Evolutionary conservation across 2,888 invertebrate species (phyloP).

Genomic region (Catocala sponsa): DNA sequence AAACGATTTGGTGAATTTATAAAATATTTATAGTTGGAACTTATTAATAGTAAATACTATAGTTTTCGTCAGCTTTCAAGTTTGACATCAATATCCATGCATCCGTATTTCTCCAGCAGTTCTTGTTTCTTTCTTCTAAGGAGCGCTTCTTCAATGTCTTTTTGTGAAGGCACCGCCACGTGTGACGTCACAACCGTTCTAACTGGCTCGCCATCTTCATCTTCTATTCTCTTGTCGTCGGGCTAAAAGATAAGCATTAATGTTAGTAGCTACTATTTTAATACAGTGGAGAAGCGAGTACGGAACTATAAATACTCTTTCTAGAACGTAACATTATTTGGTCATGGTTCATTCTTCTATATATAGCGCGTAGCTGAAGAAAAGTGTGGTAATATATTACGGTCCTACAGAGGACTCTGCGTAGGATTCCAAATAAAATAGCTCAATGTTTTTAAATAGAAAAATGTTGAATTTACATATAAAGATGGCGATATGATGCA

Average conservation of each 20-base stretch:
- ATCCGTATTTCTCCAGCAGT: conserved; percentile 94
- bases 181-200: conserved; percentile 83
- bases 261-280: no score
- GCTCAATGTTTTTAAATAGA: no score
- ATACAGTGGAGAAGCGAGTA: no score
- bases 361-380: no score
- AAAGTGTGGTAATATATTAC: no score
- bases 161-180: conserved; percentile 97
- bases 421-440: no score
- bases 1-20: neutral
- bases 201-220: conserved; percentile 63
- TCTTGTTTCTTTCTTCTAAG: conserved; percentile 97
- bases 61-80: conserved; percentile 72
- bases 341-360: no score
- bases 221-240: conserved; percentile 77
- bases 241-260: conserved; percentile 62
- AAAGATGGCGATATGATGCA: no score
- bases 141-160: conserved; percentile 97
- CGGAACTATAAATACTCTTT: no score
- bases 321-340: no score
- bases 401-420: no score
- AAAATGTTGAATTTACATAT: no score
- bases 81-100: conserved; percentile 84
- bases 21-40: neutral
- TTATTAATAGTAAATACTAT: conserved; percentile 3